These are phyloP conservation scores for Macquaria ambigua DNA, from an alignment of 2,113 vertebrate genomes.

Conservation along the genomic window DNA sequence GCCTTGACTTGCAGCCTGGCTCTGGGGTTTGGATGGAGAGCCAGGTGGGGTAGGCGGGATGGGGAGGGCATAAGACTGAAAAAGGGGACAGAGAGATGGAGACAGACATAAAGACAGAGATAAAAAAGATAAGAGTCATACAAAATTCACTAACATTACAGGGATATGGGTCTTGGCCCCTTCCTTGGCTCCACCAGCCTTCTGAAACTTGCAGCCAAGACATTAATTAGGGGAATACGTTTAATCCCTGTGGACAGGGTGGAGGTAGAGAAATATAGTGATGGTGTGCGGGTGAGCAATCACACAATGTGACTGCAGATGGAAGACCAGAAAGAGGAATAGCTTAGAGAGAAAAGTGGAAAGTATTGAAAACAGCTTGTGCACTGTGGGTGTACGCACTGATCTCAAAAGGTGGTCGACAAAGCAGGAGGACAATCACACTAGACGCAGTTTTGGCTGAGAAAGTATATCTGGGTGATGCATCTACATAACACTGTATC, in stretches of 20 bases:
- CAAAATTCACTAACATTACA: slow-evolving; percentile 38
- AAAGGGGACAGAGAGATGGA: background rate
- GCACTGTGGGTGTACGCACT: background rate
- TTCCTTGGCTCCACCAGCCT: slow-evolving; percentile 67
- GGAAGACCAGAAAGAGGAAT: slow-evolving; percentile 15
- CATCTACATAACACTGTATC: background rate
- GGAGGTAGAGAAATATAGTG: slow-evolving; percentile 20
- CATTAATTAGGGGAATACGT: slow-evolving; percentile 82
- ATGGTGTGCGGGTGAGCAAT: slow-evolving; percentile 30
- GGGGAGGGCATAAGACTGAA: background rate
- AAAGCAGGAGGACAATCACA: background rate
- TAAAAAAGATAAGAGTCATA: background rate
- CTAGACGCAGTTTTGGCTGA: background rate
- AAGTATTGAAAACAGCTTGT: background rate
- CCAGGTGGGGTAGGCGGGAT: slow-evolving; percentile 43
- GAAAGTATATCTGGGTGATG: background rate
- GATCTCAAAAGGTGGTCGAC: background rate
- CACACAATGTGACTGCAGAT: slow-evolving; percentile 31
- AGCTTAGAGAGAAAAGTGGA: background rate
- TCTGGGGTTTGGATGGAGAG: slow-evolving; percentile 29
- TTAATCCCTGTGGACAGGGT: slow-evolving; percentile 62
- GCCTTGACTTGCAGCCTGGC: slow-evolving; percentile 26
- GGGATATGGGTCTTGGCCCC: slow-evolving; percentile 46
- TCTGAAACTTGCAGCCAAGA: slow-evolving; percentile 68
- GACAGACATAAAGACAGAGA: background rate